Conservation (phyloP, 1,140 invertebrate species). For the Arctopsyche grandis region DNA sequence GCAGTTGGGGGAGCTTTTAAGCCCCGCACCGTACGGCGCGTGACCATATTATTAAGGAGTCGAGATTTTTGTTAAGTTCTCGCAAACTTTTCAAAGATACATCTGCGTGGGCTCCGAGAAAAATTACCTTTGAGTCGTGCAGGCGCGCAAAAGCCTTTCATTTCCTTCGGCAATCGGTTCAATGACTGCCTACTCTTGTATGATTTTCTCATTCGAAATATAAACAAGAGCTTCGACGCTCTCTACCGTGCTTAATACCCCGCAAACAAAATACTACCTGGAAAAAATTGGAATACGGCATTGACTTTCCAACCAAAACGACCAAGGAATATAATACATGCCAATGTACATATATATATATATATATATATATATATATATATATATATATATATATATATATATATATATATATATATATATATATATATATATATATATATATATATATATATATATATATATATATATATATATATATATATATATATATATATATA, state of each 20-base stretch:
- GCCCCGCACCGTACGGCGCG: constrained; percentile 4
- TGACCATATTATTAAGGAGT: constrained; percentile 22
- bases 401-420: too few species aligned
- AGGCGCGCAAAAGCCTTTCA: constrained; percentile 1
- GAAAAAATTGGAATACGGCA: too few species aligned
- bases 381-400: too few species aligned
- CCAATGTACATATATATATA: too few species aligned
- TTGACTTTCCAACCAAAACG: too few species aligned
- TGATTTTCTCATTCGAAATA: constrained; percentile 19
- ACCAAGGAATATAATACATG: too few species aligned
- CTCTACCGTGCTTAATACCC: background rate
- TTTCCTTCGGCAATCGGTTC: background rate
- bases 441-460: too few species aligned
- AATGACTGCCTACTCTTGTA: constrained; percentile 1
- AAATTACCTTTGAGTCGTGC: background rate
- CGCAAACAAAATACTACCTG: background rate
- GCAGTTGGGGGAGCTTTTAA: constrained; percentile 2
- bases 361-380: too few species aligned
- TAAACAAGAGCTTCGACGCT: constrained; percentile 10
- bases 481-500: too few species aligned
- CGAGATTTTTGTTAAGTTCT: constrained; percentile 28
- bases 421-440: too few species aligned
- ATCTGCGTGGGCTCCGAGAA: background rate
- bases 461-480: too few species aligned
- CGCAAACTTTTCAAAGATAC: constrained; percentile 19